Evolutionary conservation across 1,140 invertebrate species (phyloP).

Genomic region (Zaprionus davidi): DNA sequence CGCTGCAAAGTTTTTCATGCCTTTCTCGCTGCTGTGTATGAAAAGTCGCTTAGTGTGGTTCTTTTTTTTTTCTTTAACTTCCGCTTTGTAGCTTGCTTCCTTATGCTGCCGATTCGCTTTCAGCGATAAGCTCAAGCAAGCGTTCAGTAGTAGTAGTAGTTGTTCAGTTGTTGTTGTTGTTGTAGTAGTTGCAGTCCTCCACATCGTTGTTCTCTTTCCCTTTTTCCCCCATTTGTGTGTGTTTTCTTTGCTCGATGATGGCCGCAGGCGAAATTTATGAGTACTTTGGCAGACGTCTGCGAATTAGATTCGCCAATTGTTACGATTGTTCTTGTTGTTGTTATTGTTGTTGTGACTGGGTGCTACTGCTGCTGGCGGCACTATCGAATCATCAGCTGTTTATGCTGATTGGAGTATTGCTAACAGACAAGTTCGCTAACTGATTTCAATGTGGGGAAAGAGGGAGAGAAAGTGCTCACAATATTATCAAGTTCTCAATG

Average conservation of each 20-base stretch:
- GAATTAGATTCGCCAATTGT: slow-evolving; percentile 54
- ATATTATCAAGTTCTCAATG: slow-evolving; percentile 51
- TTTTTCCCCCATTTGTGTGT: slow-evolving; percentile 10
- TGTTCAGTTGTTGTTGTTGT: slow-evolving; percentile 4
- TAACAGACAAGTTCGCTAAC: slow-evolving; percentile 39
- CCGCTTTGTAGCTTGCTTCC: slow-evolving; percentile 55
- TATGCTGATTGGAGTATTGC: slow-evolving; percentile 62
- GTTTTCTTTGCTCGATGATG: slow-evolving; percentile 15
- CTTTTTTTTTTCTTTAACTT: slow-evolving; percentile 48
- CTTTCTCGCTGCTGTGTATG: slow-evolving; percentile 10
- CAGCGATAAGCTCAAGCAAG: slow-evolving; percentile 60
- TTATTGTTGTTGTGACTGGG: not conserved
- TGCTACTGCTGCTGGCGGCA: not conserved
- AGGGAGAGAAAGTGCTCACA: not conserved
- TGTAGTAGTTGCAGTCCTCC: slow-evolving; percentile 23
- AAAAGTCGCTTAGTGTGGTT: slow-evolving; percentile 29
- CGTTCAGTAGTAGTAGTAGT: slow-evolving; percentile 18
- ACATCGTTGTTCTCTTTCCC: slow-evolving; percentile 1
- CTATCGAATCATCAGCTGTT: slow-evolving; percentile 71
- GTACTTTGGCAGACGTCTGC: slow-evolving; percentile 52
- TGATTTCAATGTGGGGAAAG: slow-evolving; percentile 50
- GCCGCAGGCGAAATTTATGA: slow-evolving; percentile 68
- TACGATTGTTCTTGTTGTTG: slow-evolving; percentile 19
- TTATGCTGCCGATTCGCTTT: slow-evolving; percentile 59
- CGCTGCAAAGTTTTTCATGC: slow-evolving; percentile 25